phyloP scores from a whole-genome alignment of 2,888 invertebrate species.

The Nomada goodeniana region DNA sequence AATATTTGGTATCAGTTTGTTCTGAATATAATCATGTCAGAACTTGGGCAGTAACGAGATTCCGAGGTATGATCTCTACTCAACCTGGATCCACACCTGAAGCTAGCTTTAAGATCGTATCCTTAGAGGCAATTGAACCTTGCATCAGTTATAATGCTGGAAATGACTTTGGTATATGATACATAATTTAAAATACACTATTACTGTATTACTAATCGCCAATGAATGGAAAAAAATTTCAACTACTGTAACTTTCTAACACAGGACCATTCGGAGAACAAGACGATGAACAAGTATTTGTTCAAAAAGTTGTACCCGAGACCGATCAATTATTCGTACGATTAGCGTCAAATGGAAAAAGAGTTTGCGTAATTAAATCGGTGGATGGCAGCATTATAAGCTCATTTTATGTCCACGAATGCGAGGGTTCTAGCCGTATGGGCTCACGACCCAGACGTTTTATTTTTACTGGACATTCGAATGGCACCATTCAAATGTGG shows the following conservation, averaged over 20 bases:
- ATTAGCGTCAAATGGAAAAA: slow-evolving; percentile 97
- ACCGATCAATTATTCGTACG: slow-evolving; percentile 97
- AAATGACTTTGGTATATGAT: slow-evolving; percentile 86
- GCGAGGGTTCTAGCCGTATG: slow-evolving; percentile 97
- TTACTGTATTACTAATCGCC: too few species aligned
- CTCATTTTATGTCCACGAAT: slow-evolving; percentile 98
- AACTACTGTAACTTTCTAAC: background rate
- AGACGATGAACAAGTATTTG: slow-evolving; percentile 98
- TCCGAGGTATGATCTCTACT: slow-evolving; percentile 99
- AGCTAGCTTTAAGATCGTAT: slow-evolving; percentile 98
- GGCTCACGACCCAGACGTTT: slow-evolving; percentile 94
- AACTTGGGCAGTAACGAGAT: slow-evolving; percentile 98
- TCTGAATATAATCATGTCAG: slow-evolving; percentile 99
- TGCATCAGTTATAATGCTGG: slow-evolving; percentile 88
- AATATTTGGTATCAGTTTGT: slow-evolving; percentile 97
- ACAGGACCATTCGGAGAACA: slow-evolving; percentile 98
- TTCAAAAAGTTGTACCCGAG: slow-evolving; percentile 99
- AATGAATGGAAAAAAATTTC: background rate
- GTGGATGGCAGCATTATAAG: slow-evolving; percentile 97
- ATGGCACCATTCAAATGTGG: slow-evolving; percentile 98
- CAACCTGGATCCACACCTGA: slow-evolving; percentile 99
- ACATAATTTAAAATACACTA: background rate
- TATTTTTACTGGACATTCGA: slow-evolving; percentile 96
- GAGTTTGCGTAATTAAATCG: slow-evolving; percentile 97
- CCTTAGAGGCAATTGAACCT: slow-evolving; percentile 89